A percentile compares a stretch with the other conserved stretches of the same genome.
Conservation (phyloP, 2,113 vertebrate species). For the Megaceryle maxima region DNA sequence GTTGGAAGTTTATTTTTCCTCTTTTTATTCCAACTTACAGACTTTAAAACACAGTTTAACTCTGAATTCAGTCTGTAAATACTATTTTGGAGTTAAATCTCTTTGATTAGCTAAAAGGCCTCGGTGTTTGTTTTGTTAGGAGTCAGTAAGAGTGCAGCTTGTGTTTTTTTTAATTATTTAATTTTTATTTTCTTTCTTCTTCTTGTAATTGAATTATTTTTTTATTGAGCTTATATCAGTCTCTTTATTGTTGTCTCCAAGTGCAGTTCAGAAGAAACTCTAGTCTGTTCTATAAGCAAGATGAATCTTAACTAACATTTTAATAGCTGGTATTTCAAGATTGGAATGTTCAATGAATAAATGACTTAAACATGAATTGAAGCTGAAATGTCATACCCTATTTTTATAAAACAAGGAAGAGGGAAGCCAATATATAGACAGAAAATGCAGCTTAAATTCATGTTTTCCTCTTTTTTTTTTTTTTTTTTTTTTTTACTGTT, state of each 20-base stretch:
- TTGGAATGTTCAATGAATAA: conserved; percentile 46
- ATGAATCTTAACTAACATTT: conserved; percentile 24
- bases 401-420: conserved; percentile 43
- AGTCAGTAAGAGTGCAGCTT: background rate
- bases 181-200: background rate
- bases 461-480: background rate
- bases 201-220: background rate
- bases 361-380: conserved; percentile 24
- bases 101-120: background rate
- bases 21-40: background rate
- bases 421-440: background rate
- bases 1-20: background rate
- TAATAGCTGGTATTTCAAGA: conserved; percentile 47
- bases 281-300: conserved; percentile 23
- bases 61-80: background rate
- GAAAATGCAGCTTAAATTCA: conserved; percentile 12
- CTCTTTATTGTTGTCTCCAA: background rate
- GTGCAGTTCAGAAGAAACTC: conserved; percentile 11
- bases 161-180: background rate
- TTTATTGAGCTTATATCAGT: background rate
- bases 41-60: background rate
- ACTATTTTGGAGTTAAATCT: background rate
- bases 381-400: conserved; percentile 38
- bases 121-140: background rate
- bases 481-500: no score